Evolutionary conservation across 2,113 vertebrate genomes (phyloP).

Genomic region (Cygnus buccinator): DNA sequence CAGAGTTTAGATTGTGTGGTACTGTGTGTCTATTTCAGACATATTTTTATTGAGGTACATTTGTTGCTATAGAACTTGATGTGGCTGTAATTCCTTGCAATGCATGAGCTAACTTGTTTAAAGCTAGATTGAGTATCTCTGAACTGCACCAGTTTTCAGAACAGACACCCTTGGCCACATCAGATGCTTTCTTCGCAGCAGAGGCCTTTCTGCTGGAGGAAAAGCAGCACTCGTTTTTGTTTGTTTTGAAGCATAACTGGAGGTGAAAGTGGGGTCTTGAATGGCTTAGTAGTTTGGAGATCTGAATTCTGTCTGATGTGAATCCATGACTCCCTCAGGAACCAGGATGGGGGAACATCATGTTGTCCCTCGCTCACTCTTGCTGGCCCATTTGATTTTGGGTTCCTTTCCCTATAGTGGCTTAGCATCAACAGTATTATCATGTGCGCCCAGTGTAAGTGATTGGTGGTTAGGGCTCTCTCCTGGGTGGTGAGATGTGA

Average conservation of each 20-base stretch:
- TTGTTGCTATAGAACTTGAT: not conserved
- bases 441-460: not conserved
- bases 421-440: not conserved
- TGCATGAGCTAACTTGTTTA: not conserved
- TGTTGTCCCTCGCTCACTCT: not conserved
- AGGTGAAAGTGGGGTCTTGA: not conserved
- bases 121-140: not conserved
- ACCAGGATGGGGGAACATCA: not conserved
- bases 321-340: not conserved
- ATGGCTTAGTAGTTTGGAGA: not conserved
- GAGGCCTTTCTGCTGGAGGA: not conserved
- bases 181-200: not conserved
- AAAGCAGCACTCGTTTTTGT: not conserved
- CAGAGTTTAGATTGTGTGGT: not conserved
- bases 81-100: not conserved
- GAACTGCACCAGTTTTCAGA: not conserved
- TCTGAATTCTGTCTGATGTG: not conserved
- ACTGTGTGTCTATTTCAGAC: not conserved
- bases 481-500: fast-evolving
- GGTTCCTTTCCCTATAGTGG: not conserved
- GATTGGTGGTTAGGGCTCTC: not conserved
- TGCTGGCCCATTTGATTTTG: not conserved
- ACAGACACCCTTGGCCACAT: not conserved
- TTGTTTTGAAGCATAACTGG: not conserved
- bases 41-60: not conserved